phyloP scores from a whole-genome alignment of 2,888 invertebrate genomes.

The Trichopria drosophilae region DNA sequence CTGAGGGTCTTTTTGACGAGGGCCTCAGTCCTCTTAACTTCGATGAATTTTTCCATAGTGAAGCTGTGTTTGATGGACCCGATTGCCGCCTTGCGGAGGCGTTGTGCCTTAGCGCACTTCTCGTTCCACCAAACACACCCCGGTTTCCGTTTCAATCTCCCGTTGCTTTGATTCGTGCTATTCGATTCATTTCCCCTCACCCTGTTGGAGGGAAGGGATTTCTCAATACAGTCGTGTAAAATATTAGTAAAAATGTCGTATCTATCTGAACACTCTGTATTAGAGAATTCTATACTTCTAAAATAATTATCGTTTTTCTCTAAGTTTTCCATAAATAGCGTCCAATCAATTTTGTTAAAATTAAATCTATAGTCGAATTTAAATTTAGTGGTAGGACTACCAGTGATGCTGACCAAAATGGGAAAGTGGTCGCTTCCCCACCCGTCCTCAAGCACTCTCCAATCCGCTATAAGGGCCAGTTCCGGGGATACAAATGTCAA shows the following conservation, averaged over 20 bases:
- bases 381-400: background rate
- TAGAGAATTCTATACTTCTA: conserved; percentile 11
- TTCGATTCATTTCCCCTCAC: too few species aligned
- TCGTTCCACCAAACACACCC: conserved; percentile 12
- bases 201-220: too few species aligned
- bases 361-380: conserved; percentile 15
- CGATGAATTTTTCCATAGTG: background rate
- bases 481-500: conserved; percentile 1
- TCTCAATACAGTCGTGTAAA: background rate
- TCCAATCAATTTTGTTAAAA: conserved; percentile 5
- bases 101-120: background rate
- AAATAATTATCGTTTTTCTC: too few species aligned
- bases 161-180: too few species aligned
- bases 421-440: conserved; percentile 17
- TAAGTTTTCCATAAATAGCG: too few species aligned
- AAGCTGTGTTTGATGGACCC: background rate
- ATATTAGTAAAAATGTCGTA: conserved; percentile 3
- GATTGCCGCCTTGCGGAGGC: background rate
- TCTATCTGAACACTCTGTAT: background rate
- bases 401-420: background rate
- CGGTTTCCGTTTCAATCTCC: too few species aligned
- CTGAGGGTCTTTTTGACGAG: background rate
- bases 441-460: conserved; percentile 7
- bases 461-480: background rate
- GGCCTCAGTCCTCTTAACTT: conserved; percentile 9